phyloP scores from a whole-genome alignment of 2,113 vertebrate genomes.

The Sceloporus undulatus region DNA sequence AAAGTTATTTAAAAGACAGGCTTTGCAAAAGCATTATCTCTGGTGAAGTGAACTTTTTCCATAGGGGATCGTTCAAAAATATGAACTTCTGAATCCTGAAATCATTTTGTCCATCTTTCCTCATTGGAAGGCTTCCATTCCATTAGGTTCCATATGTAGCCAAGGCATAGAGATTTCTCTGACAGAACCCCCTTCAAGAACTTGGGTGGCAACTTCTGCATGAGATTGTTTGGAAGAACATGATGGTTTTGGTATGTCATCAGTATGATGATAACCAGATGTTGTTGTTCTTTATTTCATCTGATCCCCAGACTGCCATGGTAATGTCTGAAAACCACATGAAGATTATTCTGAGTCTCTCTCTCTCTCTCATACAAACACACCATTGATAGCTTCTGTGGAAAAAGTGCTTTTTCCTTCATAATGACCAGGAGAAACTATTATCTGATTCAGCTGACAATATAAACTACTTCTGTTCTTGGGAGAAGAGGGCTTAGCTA shows the following conservation, averaged over 20 bases:
- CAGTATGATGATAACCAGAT: constrained; percentile 1
- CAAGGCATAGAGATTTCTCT: neutral
- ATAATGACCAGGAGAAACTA: too few relatives aligned
- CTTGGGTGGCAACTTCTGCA: neutral
- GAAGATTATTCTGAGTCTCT: neutral
- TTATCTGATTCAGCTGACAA: neutral
- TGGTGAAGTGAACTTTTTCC: neutral
- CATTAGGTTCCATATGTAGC: neutral
- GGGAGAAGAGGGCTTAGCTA: neutral
- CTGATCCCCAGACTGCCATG: neutral
- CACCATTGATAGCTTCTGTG: neutral
- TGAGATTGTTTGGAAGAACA: neutral
- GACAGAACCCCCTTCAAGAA: neutral
- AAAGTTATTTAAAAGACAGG: too few relatives aligned
- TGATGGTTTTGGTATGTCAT: neutral
- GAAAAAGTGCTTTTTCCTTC: neutral
- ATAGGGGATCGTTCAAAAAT: neutral
- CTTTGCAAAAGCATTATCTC: neutral
- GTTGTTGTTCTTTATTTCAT: neutral
- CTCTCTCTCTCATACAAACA: neutral
- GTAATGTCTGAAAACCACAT: neutral
- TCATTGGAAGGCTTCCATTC: neutral
- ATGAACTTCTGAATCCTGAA: neutral
- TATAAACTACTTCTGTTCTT: neutral
- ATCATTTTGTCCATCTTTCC: too few relatives aligned